These are phyloP conservation scores for Cossypha caffra DNA, from an alignment of 2,797 vertebrate genomes.

Conservation along the genomic window DNA sequence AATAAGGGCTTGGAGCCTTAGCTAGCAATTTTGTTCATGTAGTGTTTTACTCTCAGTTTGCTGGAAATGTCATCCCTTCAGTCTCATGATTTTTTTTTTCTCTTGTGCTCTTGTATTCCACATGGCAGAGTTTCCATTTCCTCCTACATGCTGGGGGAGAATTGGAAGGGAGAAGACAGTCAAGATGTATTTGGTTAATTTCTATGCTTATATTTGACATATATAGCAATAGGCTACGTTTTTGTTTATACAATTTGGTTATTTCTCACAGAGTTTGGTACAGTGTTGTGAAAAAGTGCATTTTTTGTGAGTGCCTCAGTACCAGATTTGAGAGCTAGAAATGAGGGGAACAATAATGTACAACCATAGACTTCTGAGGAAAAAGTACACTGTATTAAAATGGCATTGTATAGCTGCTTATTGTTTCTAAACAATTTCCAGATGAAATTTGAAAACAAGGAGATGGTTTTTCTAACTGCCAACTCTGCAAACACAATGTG, in stretches of 20 bases:
- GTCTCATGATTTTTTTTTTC: not conserved
- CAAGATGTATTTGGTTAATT: not conserved
- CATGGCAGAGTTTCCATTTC: not conserved
- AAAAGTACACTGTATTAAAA: not conserved
- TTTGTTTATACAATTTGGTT: not conserved
- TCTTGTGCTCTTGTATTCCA: not conserved
- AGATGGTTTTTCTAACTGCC: not conserved
- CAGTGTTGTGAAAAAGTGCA: not conserved
- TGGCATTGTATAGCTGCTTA: not conserved
- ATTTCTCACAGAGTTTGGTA: not conserved
- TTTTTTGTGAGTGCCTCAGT: not conserved
- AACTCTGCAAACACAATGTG: not conserved
- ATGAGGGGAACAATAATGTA: not conserved
- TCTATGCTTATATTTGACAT: not conserved
- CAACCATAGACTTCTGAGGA: not conserved
- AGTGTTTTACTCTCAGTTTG: not conserved
- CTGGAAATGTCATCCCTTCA: not conserved
- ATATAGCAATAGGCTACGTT: not conserved
- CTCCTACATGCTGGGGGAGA: not conserved
- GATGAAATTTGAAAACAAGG: constrained; percentile 6
- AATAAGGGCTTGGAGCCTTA: constrained; percentile 27
- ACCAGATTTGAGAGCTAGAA: not conserved
- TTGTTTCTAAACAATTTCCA: constrained; percentile 41
- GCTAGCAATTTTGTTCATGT: not conserved
- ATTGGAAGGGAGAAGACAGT: not conserved